A percentile compares a stretch with the other conserved stretches of the same genome.
Evolutionary conservation across 2,888 invertebrate species (phyloP).

Genomic region (Apamea anceps): DNA sequence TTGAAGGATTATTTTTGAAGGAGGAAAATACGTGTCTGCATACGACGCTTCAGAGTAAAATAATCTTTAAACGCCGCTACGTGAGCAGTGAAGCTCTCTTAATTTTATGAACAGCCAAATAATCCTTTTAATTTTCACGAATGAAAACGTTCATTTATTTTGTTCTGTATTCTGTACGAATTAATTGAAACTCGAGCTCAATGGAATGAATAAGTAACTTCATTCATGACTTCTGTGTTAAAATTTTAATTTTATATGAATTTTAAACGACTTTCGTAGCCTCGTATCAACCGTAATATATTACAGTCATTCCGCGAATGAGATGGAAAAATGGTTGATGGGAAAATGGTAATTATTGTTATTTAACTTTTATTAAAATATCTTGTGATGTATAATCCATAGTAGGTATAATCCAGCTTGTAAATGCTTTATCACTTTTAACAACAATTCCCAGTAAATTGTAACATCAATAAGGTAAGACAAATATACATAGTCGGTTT

Average conservation of each 20-base stretch:
- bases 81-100: slow-evolving; percentile 24
- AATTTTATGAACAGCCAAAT: slow-evolving; percentile 40
- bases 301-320: neutral
- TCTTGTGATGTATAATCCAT: neutral
- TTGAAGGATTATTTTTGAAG: slow-evolving; percentile 8
- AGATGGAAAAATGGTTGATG: neutral
- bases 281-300: neutral
- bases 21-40: slow-evolving; percentile 10
- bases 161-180: slow-evolving; percentile 25
- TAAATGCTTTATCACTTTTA: neutral
- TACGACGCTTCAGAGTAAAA: neutral
- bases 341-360: neutral
- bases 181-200: slow-evolving; percentile 32
- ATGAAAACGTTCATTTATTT: slow-evolving; percentile 44
- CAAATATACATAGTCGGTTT: neutral
- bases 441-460: neutral
- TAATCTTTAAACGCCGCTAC: slow-evolving; percentile 22
- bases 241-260: slow-evolving; percentile 1
- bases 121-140: slow-evolving; percentile 46
- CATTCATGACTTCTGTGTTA: slow-evolving; percentile 10
- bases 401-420: neutral
- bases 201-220: slow-evolving; percentile 40
- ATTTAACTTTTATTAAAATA: neutral
- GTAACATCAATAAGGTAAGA: neutral
- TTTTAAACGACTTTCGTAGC: slow-evolving; percentile 5